Conservation (phyloP, 2,113 vertebrate species). For the Strix aluco region DNA sequence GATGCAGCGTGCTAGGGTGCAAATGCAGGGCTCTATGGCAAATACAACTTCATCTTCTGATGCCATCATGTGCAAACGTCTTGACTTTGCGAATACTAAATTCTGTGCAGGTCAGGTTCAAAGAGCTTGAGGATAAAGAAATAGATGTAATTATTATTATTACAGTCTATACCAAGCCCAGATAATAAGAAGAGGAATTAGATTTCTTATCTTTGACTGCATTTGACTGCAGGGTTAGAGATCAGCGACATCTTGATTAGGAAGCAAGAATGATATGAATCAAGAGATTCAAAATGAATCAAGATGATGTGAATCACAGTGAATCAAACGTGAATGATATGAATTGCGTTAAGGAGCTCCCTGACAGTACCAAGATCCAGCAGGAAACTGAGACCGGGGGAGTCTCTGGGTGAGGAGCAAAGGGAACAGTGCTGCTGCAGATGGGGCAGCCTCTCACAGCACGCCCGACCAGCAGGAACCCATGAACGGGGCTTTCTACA, state of each 20-base stretch:
- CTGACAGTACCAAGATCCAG: background rate
- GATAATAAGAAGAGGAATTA: conserved; percentile 22
- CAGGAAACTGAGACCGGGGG: background rate
- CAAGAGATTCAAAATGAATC: conserved; percentile 22
- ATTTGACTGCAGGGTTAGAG: conserved; percentile 10
- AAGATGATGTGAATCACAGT: background rate
- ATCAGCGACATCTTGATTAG: background rate
- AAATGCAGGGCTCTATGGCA: background rate
- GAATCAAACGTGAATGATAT: background rate
- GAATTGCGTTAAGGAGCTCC: background rate
- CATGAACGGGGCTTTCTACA: background rate
- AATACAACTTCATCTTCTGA: background rate
- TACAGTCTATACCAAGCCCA: background rate
- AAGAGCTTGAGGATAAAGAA: conserved; percentile 1
- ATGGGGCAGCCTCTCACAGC: background rate
- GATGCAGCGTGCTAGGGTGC: background rate
- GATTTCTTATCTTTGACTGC: background rate
- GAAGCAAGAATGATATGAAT: background rate
- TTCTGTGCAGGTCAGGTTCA: background rate
- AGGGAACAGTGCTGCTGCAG: background rate
- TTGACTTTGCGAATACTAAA: background rate
- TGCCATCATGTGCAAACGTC: background rate
- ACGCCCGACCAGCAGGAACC: fast-evolving
- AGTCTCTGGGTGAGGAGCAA: background rate
- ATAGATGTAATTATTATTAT: background rate